Conservation (phyloP, 2,888 invertebrate species). For the Endotricha flammealis region DNA sequence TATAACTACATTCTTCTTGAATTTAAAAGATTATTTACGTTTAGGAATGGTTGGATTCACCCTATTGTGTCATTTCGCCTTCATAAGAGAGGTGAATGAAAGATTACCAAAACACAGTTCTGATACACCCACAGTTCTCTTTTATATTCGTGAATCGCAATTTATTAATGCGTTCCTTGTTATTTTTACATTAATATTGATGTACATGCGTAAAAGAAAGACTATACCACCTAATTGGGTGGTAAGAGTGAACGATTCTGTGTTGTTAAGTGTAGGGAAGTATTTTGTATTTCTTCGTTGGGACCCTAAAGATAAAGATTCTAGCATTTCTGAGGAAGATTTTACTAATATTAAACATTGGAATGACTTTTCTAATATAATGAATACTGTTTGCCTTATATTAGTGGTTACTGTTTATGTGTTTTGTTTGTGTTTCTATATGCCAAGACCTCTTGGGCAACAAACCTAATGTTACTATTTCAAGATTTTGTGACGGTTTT, state of each 20-base stretch:
- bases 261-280: constrained; percentile 1
- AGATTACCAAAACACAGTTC: constrained; percentile 20
- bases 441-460: not conserved
- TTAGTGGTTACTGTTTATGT: not conserved
- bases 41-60: constrained; percentile 20
- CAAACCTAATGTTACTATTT: too few species aligned
- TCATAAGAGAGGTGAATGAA: constrained; percentile 15
- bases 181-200: constrained; percentile 8
- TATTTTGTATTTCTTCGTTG: too few species aligned
- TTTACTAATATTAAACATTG: too few species aligned
- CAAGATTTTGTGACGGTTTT: too few species aligned
- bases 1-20: constrained; percentile 17
- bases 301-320: too few species aligned
- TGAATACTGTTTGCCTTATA: constrained; percentile 12
- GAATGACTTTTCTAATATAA: constrained; percentile 14
- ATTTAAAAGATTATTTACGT: constrained; percentile 16
- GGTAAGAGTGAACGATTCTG: not conserved
- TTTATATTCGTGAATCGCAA: constrained; percentile 15
- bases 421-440: not conserved
- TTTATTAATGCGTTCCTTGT: constrained; percentile 1
- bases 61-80: constrained; percentile 23
- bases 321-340: too few species aligned
- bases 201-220: not conserved
- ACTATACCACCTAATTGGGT: not conserved
- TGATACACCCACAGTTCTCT: constrained; percentile 20